A percentile compares a stretch with the other conserved stretches of the same genome.
phyloP scores from a whole-genome alignment of 2,113 vertebrate genomes.

The Paradoxurus hermaphroditus region DNA sequence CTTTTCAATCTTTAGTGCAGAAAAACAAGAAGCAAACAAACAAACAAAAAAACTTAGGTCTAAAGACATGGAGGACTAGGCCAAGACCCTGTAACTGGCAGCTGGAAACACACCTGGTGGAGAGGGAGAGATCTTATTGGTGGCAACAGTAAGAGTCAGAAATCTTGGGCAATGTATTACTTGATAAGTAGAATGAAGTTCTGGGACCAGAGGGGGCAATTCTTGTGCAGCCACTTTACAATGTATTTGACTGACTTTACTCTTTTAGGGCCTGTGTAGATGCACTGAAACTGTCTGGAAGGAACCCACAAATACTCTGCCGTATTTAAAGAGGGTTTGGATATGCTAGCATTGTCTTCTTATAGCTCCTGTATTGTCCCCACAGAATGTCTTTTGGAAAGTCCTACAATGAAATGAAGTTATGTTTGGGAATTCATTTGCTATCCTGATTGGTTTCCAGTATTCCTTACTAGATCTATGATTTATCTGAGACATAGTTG shows the following conservation, averaged over 20 bases:
- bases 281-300: neutral
- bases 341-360: neutral
- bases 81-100: neutral
- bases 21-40: too few species aligned
- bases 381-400: neutral
- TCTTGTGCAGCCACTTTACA: neutral
- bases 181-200: neutral
- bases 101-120: neutral
- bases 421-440: neutral
- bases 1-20: neutral
- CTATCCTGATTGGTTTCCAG: neutral
- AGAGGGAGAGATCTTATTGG: neutral
- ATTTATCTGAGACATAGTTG: neutral
- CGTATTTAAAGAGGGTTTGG: neutral
- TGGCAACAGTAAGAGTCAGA: neutral
- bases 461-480: neutral
- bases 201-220: neutral
- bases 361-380: neutral
- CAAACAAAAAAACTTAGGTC: neutral
- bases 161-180: neutral
- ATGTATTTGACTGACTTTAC: neutral
- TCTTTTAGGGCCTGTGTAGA: neutral
- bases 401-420: neutral
- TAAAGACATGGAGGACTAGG: neutral
- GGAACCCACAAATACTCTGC: neutral